phyloP scores from a whole-genome alignment of 1,140 invertebrate species.

The Pseudomyrmex gracilis region DNA sequence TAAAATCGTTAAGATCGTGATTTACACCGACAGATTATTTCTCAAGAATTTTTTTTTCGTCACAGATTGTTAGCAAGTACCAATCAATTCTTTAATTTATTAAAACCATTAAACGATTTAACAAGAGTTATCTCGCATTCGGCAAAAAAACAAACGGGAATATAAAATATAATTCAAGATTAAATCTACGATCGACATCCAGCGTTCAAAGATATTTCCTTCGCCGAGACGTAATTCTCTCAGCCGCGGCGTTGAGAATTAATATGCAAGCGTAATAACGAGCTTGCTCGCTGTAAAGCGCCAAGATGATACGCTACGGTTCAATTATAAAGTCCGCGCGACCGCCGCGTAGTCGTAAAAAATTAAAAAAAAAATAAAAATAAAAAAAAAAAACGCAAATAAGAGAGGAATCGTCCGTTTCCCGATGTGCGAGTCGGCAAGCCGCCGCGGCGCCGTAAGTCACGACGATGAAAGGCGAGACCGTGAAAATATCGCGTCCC shows the following conservation, averaged over 20 bases:
- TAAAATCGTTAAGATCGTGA: background rate
- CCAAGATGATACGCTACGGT: conserved; percentile 18
- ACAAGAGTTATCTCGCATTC: conserved; percentile 19
- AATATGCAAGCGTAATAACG: conserved; percentile 54
- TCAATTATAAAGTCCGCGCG: conserved; percentile 24
- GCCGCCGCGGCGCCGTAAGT: conserved; percentile 35
- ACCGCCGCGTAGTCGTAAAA: no score
- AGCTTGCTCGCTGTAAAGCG: background rate
- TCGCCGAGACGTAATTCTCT: background rate
- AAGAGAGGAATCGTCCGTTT: conserved; percentile 50
- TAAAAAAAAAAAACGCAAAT: conserved; percentile 58
- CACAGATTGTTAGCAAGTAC: background rate
- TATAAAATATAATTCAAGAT: conserved; percentile 17
- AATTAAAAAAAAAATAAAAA: no score
- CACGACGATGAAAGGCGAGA: conserved; percentile 49
- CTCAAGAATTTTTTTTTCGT: conserved; percentile 11
- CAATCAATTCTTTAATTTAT: conserved; percentile 29
- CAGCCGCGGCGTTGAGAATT: background rate
- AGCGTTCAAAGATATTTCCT: background rate
- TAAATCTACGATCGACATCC: conserved; percentile 44
- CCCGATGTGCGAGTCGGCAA: background rate
- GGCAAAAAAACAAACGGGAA: conserved; percentile 6
- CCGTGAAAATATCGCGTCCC: conserved; percentile 61
- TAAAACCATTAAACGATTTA: conserved; percentile 1
- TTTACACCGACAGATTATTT: background rate